Percentiles rank a stretch among this genome's conserved stretches.
Evolutionary conservation across 2,797 vertebrate species (phyloP).

Genomic region (Psittacula derbiana): DNA sequence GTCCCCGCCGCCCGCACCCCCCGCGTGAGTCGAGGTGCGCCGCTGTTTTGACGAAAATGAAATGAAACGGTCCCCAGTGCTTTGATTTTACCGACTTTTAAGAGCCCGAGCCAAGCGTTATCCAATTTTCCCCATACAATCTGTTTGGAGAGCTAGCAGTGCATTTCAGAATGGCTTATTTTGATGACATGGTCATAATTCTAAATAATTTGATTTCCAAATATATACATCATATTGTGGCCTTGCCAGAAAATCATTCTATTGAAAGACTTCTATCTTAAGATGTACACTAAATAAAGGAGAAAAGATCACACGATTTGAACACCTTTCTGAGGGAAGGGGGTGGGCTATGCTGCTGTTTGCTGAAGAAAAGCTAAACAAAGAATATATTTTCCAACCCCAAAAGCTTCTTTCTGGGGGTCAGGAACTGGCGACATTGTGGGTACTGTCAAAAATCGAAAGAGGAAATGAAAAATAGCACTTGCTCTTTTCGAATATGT

Average conservation of each 20-base stretch:
- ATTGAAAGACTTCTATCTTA: slow-evolving; percentile 42
- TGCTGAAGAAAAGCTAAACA: slow-evolving; percentile 47
- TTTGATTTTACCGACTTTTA: slow-evolving; percentile 49
- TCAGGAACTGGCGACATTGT: slow-evolving; percentile 5
- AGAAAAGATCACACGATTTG: background rate
- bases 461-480: slow-evolving; percentile 35
- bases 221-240: slow-evolving; percentile 48
- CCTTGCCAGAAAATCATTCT: slow-evolving; percentile 43
- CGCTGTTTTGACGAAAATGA: slow-evolving; percentile 26
- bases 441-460: background rate
- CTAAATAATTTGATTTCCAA: slow-evolving; percentile 73
- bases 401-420: slow-evolving; percentile 22
- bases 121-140: slow-evolving; percentile 53
- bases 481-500: background rate
- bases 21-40: background rate
- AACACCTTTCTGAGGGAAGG: background rate
- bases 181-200: slow-evolving; percentile 66
- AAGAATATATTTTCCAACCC: slow-evolving; percentile 49
- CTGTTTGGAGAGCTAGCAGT: slow-evolving; percentile 55
- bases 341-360: background rate
- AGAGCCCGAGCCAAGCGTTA: slow-evolving; percentile 57
- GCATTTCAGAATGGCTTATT: slow-evolving; percentile 70
- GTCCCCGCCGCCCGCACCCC: background rate
- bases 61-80: slow-evolving; percentile 42
- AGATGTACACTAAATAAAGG: slow-evolving; percentile 45